Percentiles rank a stretch among this genome's conserved stretches.
Evolutionary conservation across 2,888 invertebrate species (phyloP).

Genomic region (Drosophila parthenogenetica): DNA sequence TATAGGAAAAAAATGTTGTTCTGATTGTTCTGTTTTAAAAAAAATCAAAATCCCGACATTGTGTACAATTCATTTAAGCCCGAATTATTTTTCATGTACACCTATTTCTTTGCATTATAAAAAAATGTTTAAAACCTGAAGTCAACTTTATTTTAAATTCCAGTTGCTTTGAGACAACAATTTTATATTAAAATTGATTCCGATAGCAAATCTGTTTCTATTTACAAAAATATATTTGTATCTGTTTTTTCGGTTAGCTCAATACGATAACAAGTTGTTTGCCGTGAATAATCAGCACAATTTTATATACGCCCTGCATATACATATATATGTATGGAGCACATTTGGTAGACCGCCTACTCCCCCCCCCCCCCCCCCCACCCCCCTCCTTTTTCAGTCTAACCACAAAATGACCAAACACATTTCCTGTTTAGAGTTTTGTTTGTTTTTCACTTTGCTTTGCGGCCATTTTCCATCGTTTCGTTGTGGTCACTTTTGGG

Average conservation of each 20-base stretch:
- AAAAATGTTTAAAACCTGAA: too few relatives aligned
- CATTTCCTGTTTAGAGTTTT: conserved; percentile 61
- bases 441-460: conserved; percentile 49
- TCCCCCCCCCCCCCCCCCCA: background rate
- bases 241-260: background rate
- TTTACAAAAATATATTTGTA: background rate
- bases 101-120: too few relatives aligned
- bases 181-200: background rate
- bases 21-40: too few relatives aligned
- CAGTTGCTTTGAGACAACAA: too few relatives aligned
- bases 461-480: conserved; percentile 42
- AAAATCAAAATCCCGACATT: too few relatives aligned
- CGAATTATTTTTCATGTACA: too few relatives aligned
- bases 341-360: background rate
- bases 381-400: too few relatives aligned
- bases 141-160: too few relatives aligned
- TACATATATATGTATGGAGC: background rate
- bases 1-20: too few relatives aligned
- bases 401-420: conserved; percentile 62
- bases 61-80: too few relatives aligned
- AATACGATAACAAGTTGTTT: conserved; percentile 20
- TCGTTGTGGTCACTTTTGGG: conserved; percentile 56
- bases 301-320: conserved; percentile 21
- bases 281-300: conserved; percentile 24
- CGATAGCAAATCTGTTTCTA: background rate